Conservation (phyloP, 1,140 invertebrate species). For the Drosophila aff. region DNA sequence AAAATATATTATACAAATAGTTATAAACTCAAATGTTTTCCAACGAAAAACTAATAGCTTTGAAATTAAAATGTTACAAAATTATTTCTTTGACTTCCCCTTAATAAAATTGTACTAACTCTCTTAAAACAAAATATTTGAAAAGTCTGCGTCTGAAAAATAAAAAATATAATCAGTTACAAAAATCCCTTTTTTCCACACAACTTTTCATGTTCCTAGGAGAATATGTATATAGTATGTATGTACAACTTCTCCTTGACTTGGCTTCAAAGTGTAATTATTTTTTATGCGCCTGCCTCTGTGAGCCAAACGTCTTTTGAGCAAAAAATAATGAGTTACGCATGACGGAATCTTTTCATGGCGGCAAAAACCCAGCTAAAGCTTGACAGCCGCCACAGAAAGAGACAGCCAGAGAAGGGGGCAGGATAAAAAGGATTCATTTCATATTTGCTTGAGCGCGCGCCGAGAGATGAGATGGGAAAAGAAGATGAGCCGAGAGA, state of each 20-base stretch:
- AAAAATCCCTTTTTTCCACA: background rate
- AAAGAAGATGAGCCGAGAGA: constrained; percentile 3
- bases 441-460: constrained; percentile 74
- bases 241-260: constrained; percentile 6
- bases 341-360: constrained; percentile 84
- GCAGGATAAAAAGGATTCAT: constrained; percentile 67
- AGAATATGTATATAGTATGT: background rate
- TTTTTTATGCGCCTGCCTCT: constrained; percentile 71
- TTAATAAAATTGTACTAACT: too few species aligned
- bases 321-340: constrained; percentile 85
- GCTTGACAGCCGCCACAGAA: constrained; percentile 54
- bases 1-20: too few species aligned
- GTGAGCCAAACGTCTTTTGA: constrained; percentile 71
- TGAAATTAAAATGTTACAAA: too few species aligned
- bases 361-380: constrained; percentile 43
- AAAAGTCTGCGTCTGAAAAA: background rate
- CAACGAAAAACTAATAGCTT: too few species aligned
- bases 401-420: constrained; percentile 22
- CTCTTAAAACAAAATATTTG: background rate
- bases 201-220: background rate
- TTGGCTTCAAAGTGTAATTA: constrained; percentile 60
- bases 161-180: background rate
- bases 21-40: too few species aligned
- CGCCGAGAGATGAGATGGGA: constrained; percentile 24
- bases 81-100: too few species aligned